Percentiles rank a stretch among this genome's conserved stretches.
Conservation (phyloP, 2,888 invertebrate species). For the Temnothorax unifasciatus region DNA sequence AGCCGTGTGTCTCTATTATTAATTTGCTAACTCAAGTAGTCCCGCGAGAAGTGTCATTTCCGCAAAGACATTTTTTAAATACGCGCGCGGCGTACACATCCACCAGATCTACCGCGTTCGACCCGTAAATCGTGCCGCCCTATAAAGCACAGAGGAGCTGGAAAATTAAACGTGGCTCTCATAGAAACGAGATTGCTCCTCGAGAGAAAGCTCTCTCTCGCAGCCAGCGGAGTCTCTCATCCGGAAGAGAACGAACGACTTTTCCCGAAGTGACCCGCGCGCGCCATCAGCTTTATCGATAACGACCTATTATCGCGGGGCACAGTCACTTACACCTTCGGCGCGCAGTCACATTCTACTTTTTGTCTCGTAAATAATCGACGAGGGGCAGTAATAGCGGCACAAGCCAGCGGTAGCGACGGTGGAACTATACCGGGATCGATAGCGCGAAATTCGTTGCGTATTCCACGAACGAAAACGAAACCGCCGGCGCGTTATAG, state of each 20-base stretch:
- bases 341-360: conserved; percentile 14
- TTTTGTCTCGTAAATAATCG: conserved; percentile 50
- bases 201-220: conserved; percentile 4
- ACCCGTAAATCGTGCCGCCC: conserved; percentile 4
- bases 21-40: not conserved
- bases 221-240: not conserved
- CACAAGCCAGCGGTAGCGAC: not conserved
- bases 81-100: not conserved
- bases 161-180: conserved; percentile 35
- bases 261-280: not conserved
- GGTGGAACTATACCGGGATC: conserved; percentile 20
- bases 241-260: conserved; percentile 8
- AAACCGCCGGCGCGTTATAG: conserved; percentile 1
- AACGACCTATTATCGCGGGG: conserved; percentile 29
- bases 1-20: not conserved
- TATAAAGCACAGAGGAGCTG: not conserved
- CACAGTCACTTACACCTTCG: conserved; percentile 13
- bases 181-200: conserved; percentile 38
- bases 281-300: conserved; percentile 32
- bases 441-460: conserved; percentile 43
- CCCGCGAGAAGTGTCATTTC: conserved; percentile 7
- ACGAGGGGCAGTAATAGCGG: not conserved
- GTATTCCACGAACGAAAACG: conserved; percentile 28
- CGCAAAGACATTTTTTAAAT: not conserved
- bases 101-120: not conserved